phyloP scores from a whole-genome alignment of 2,888 invertebrate species.

The Amphipyra tragopoginis region DNA sequence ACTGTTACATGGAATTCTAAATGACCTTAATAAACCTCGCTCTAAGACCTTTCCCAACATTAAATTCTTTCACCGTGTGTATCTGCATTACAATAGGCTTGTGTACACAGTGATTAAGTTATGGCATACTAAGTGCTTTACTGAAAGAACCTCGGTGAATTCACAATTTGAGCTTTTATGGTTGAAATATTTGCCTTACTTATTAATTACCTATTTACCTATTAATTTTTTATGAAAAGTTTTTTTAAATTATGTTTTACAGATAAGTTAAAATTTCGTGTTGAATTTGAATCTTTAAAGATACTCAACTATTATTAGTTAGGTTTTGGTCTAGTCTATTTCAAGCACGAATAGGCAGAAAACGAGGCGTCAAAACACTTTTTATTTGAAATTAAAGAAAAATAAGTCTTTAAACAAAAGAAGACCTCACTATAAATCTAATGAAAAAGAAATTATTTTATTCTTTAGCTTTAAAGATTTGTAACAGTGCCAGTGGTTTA shows the following conservation, averaged over 20 bases:
- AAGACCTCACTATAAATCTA: no score
- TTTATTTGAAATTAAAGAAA: not conserved
- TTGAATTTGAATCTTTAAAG: not conserved
- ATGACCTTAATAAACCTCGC: slow-evolving; percentile 58
- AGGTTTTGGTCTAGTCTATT: not conserved
- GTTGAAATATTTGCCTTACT: slow-evolving; percentile 14
- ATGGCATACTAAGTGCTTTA: slow-evolving; percentile 59
- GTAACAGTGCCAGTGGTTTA: no score
- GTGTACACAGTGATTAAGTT: slow-evolving; percentile 63
- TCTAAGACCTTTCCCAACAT: slow-evolving; percentile 66
- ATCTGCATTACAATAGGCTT: slow-evolving; percentile 64
- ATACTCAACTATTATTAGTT: not conserved
- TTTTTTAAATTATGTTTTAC: not conserved
- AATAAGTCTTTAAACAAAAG: no score
- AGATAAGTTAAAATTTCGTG: not conserved
- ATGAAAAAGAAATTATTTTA: no score
- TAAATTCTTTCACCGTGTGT: slow-evolving; percentile 58
- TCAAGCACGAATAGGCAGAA: not conserved
- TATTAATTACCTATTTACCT: slow-evolving; percentile 1
- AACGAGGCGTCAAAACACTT: not conserved
- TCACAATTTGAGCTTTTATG: slow-evolving; percentile 1
- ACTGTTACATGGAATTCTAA: slow-evolving; percentile 49
- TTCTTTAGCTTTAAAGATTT: no score
- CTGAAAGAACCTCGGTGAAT: slow-evolving; percentile 46
- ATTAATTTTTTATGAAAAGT: no score